These are phyloP conservation scores for Rhimphoctona megacephalus DNA, from an alignment of 2,888 invertebrate species.

Conservation along the genomic window DNA sequence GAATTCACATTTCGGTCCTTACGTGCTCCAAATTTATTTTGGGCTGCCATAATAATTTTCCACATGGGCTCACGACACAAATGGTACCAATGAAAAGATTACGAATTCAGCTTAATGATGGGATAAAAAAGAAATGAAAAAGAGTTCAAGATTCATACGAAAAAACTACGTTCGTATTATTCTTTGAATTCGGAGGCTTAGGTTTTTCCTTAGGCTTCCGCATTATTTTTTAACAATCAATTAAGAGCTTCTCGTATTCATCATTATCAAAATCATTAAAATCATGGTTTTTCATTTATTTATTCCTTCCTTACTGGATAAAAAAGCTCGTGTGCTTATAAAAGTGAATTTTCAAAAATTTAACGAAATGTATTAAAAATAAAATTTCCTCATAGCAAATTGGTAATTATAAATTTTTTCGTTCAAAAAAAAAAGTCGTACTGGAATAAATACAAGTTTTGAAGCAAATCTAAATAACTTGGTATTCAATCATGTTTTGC, in stretches of 20 bases:
- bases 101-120: slow-evolving; percentile 44
- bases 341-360: not conserved
- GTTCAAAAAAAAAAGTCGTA: not conserved
- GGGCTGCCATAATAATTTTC: no score
- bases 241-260: no score
- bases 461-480: not conserved
- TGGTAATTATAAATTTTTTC: not conserved
- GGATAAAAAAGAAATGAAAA: slow-evolving; percentile 9
- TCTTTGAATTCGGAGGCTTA: not conserved
- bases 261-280: no score
- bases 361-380: not conserved
- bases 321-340: not conserved
- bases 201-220: not conserved
- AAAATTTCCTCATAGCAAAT: not conserved
- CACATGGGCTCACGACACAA: no score
- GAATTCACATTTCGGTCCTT: no score
- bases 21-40: no score
- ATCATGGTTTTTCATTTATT: no score
- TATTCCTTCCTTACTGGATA: no score
- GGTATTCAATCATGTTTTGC: not conserved
- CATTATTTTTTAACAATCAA: not conserved
- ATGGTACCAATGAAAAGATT: slow-evolving; percentile 40
- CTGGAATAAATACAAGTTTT: not conserved
- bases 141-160: not conserved
- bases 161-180: not conserved